Evolutionary conservation across 2,888 invertebrate species (phyloP).

Genomic region (Ametastegia equiseti): DNA sequence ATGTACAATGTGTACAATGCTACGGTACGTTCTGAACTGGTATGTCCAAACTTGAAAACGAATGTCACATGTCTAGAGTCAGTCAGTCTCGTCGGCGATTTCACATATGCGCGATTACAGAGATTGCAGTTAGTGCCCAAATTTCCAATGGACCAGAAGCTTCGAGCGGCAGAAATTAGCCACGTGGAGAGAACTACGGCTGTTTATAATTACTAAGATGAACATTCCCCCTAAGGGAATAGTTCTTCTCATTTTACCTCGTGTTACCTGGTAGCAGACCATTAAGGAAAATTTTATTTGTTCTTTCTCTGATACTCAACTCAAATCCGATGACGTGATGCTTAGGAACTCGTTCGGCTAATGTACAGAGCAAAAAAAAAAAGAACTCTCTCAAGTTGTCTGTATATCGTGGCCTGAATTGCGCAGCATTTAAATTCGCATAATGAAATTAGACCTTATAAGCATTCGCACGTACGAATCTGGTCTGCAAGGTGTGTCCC

Average conservation of each 20-base stretch:
- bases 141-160: background rate
- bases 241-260: background rate
- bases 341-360: conserved; percentile 30
- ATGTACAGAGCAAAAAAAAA: conserved; percentile 2
- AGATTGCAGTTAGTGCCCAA: background rate
- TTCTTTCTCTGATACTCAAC: background rate
- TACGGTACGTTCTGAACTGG: background rate
- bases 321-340: conserved; percentile 29
- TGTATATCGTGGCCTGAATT: background rate
- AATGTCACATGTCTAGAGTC: conserved; percentile 30
- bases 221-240: background rate
- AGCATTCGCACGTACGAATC: background rate
- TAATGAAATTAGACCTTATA: conserved; percentile 26
- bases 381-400: background rate
- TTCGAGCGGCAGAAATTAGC: background rate
- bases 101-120: background rate
- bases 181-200: background rate
- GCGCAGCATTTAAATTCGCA: conserved; percentile 29
- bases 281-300: too few relatives aligned
- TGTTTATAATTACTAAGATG: background rate
- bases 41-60: conserved; percentile 24
- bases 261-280: background rate
- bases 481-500: too few relatives aligned
- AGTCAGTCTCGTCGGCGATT: too few relatives aligned
- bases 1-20: too few relatives aligned